A percentile compares a stretch with the other conserved stretches of the same genome.
Conservation (phyloP, 2,797 vertebrate genomes). For the Myotis vivesi region DNA sequence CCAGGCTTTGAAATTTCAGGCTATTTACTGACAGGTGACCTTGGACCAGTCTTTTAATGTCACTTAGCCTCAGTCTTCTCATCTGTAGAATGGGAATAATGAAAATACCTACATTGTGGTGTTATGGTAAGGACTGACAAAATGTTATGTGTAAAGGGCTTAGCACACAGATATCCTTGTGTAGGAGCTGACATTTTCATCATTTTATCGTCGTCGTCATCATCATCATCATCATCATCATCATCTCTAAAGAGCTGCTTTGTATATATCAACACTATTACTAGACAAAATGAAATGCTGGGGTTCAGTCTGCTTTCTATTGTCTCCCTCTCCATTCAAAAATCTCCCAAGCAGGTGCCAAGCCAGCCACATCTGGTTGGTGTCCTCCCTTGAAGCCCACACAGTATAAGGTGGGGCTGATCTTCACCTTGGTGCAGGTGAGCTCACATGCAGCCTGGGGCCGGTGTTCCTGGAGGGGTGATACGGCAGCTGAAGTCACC, state of each 20-base stretch:
- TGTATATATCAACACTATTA: not conserved
- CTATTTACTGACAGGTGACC: accelerated
- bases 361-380: accelerated
- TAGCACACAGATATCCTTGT: accelerated
- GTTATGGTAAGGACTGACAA: not conserved
- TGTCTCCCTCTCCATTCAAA: not conserved
- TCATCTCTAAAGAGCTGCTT: not conserved
- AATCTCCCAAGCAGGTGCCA: too few species aligned
- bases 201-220: accelerated
- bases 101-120: too few species aligned
- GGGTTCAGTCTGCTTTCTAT: not conserved
- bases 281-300: not conserved
- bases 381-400: not conserved
- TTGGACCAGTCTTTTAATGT: not conserved
- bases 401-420: too few species aligned
- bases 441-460: not conserved
- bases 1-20: not conserved
- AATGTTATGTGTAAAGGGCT: not conserved
- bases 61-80: not conserved
- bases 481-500: accelerated
- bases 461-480: not conserved
- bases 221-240: too few species aligned
- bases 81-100: not conserved
- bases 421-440: not conserved
- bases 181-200: not conserved